A percentile compares a stretch with the other conserved stretches of the same genome.
Evolutionary conservation across 2,888 invertebrate species (phyloP).

Genomic region (Eucera pruinosa): DNA sequence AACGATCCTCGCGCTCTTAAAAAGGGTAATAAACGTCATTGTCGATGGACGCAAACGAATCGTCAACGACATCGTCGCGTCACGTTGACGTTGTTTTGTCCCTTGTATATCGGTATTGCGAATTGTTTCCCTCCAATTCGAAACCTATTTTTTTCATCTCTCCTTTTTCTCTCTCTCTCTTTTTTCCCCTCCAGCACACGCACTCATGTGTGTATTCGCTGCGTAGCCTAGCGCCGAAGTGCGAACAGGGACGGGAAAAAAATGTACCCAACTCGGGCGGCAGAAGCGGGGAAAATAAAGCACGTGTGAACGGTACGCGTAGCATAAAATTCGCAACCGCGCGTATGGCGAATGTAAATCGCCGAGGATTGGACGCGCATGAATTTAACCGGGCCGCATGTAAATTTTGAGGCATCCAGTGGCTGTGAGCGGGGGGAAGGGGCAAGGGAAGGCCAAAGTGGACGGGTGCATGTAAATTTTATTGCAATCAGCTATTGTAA

Average conservation of each 20-base stretch:
- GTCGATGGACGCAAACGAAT: slow-evolving; percentile 38
- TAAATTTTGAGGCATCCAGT: slow-evolving; percentile 64
- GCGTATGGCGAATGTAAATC: slow-evolving; percentile 73
- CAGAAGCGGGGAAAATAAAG: slow-evolving; percentile 60
- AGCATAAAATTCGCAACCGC: slow-evolving; percentile 66
- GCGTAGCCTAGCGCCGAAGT: no score
- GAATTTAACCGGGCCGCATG: slow-evolving; percentile 71
- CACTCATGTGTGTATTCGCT: neutral
- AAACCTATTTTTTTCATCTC: slow-evolving; percentile 25
- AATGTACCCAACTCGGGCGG: slow-evolving; percentile 8
- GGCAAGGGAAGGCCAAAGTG: slow-evolving; percentile 27
- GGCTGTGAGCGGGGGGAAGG: neutral
- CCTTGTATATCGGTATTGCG: slow-evolving; percentile 43
- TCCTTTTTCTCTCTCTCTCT: neutral
- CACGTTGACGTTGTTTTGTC: slow-evolving; percentile 27
- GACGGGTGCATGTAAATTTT: slow-evolving; percentile 69
- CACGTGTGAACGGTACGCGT: slow-evolving; percentile 68
- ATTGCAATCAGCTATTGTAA: slow-evolving; percentile 75
- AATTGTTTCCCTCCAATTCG: slow-evolving; percentile 53
- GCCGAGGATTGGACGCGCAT: slow-evolving; percentile 65
- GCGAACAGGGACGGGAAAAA: slow-evolving; percentile 2
- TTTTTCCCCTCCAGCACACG: neutral
- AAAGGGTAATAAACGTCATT: slow-evolving; percentile 55
- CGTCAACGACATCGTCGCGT: slow-evolving; percentile 15
- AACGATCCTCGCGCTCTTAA: slow-evolving; percentile 28